Base-by-base conservation (phyloP, 2,888 invertebrate genomes). In the Tanypteryx hageni region DNA sequence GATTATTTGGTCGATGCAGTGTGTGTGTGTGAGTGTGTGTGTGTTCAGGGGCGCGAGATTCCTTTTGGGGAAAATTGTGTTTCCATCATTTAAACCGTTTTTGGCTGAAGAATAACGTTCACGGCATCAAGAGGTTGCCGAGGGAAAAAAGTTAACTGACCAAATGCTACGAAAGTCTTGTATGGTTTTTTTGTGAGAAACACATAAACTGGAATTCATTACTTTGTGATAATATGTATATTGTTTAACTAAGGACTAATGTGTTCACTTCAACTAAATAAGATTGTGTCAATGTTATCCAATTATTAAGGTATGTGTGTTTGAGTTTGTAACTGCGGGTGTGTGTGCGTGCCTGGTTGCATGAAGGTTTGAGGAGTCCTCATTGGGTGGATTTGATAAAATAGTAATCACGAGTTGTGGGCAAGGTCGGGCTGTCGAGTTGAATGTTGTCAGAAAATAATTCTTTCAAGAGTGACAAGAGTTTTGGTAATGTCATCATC, bases 1-100 rank as follows among this genome's bases (percentile, higher is more conserved):
- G 76, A 27, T 92, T 92, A 16, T 93, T 92, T 86, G 92, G 92
- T 59, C 81, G 92, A 92, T 93, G 92, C 58, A 91, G 92, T 81
- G 92, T 93, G 56, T 92, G 92, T 64, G 83, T 92, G 92, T n/a
- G 92, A 91, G 57, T 44, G 84, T 59, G 82, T 93, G 76, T 85
- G 92, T 92, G 92, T 93, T 83, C 56, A 91, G 56, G 83, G 56
- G 57, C 44, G 44, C 44, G 76, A 76, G 76, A 76, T 76, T 76
- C 76, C 76, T 76, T 76, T 76, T 76, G 64, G 61, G 64, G 18
- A 31, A 89, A 68, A 68, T 64, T 59, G 89, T 89, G 61, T 89
- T 64, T 64, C 89, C 64, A 64, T 89, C 89, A 89, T 89, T 89
- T 64, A 89, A 18, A 16, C 89, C 89, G 64, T 61, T 89, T 44